Percentiles rank a stretch among this genome's conserved stretches.
phyloP scores from a whole-genome alignment of 1,140 invertebrate genomes.

The Lineus longissimus region DNA sequence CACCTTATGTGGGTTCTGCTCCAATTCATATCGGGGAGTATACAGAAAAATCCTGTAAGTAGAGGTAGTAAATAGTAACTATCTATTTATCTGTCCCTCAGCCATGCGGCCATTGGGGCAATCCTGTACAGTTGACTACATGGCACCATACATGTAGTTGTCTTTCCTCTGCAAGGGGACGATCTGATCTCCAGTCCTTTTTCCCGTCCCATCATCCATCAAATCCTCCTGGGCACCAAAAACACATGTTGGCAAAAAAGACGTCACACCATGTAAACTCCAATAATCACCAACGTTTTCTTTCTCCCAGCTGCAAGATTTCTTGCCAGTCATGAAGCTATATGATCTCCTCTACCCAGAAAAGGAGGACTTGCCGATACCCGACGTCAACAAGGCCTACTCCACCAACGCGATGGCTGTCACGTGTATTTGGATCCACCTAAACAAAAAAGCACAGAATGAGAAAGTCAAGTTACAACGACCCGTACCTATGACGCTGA shows the following conservation, averaged over 20 bases:
- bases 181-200: not conserved
- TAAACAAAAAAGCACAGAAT: slow-evolving; percentile 85
- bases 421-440: slow-evolving; percentile 93
- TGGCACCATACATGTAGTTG: no score
- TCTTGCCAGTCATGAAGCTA: slow-evolving; percentile 83
- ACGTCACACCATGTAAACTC: no score
- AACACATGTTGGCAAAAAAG: no score
- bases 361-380: slow-evolving; percentile 81
- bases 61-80: no score
- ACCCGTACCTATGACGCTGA: slow-evolving; percentile 76
- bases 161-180: no score
- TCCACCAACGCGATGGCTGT: slow-evolving; percentile 89
- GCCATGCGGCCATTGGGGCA: no score
- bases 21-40: slow-evolving; percentile 94
- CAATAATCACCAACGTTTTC: slow-evolving; percentile 22
- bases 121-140: no score
- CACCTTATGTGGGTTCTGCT: slow-evolving; percentile 97
- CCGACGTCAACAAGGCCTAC: slow-evolving; percentile 76
- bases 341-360: slow-evolving; percentile 91
- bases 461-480: slow-evolving; percentile 66
- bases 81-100: no score
- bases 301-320: slow-evolving; percentile 69
- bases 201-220: no score
- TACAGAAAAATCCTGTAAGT: slow-evolving; percentile 84
- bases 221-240: no score